Evolutionary conservation across 2,113 vertebrate species (phyloP).

Genomic region (Corythornis madagascariensis): DNA sequence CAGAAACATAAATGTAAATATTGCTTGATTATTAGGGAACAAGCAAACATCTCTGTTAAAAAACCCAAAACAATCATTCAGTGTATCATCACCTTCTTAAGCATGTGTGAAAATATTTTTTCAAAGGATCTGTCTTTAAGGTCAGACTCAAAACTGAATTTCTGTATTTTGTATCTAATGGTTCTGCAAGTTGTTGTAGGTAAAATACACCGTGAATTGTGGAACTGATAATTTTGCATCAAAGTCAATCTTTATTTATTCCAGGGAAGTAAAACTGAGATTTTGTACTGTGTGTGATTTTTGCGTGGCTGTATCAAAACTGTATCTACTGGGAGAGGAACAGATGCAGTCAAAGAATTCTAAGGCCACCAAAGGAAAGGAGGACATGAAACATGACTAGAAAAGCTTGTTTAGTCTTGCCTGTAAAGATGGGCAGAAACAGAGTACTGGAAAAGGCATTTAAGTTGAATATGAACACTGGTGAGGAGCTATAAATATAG

Average conservation of each 20-base stretch:
- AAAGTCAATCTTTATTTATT: neutral
- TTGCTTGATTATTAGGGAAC: neutral
- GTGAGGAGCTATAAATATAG: neutral
- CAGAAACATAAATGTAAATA: neutral
- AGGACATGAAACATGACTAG: neutral
- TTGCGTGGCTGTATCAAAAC: neutral
- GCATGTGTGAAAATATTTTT: neutral
- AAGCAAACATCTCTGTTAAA: neutral
- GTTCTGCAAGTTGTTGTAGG: neutral
- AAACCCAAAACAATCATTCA: neutral
- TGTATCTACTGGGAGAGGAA: rapidly evolving
- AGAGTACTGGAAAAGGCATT: neutral
- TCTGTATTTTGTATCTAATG: neutral
- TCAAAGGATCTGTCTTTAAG: neutral
- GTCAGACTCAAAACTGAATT: neutral
- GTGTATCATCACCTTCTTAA: neutral
- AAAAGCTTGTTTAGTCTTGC: neutral
- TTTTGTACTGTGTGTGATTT: neutral
- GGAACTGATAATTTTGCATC: neutral
- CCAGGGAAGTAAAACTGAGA: too few relatives aligned
- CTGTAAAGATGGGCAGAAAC: neutral
- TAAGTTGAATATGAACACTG: neutral
- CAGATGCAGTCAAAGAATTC: neutral
- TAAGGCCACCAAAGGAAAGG: neutral
- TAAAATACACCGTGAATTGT: neutral